Evolutionary conservation across 30 jellyfish, hydroid and myxozoan species (phyloP).

Genomic region (Aurelia coerulea): DNA sequence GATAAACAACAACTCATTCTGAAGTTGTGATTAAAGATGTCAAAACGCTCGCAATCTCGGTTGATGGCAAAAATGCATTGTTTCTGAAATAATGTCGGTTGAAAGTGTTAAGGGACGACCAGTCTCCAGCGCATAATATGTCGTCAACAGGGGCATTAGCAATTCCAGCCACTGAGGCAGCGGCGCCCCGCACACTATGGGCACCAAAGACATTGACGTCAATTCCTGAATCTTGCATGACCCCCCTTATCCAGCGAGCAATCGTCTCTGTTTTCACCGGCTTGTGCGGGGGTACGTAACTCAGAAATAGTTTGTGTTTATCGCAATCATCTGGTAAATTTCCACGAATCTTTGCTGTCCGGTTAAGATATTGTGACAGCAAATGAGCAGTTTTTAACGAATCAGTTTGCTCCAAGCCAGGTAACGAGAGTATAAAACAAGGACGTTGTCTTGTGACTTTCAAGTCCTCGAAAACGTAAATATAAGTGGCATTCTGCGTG

Average conservation of each 20-base stretch:
- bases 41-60: not conserved
- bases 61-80: not conserved
- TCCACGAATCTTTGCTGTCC: too few relatives aligned
- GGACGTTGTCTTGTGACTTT: too few relatives aligned
- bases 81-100: not conserved
- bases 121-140: not conserved
- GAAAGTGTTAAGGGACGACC: not conserved
- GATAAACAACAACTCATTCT: too few relatives aligned
- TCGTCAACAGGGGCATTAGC: not conserved
- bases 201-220: slow-evolving; percentile 16
- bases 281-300: slow-evolving; percentile 21
- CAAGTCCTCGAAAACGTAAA: not conserved
- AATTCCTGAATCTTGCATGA: slow-evolving; percentile 15
- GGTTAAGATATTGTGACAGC: too few relatives aligned
- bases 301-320: not conserved
- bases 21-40: too few relatives aligned
- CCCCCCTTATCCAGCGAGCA: slow-evolving; percentile 36
- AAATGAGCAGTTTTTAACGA: too few relatives aligned
- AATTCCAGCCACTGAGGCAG: slow-evolving; percentile 1
- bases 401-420: too few relatives aligned
- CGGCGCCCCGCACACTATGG: slow-evolving; percentile 10
- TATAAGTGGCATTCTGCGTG: slow-evolving; percentile 3
- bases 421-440: too few relatives aligned
- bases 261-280: slow-evolving; percentile 34
- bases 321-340: not conserved